phyloP scores from a whole-genome alignment of 1,140 invertebrate genomes.

The Leptestheria dahalacensis region DNA sequence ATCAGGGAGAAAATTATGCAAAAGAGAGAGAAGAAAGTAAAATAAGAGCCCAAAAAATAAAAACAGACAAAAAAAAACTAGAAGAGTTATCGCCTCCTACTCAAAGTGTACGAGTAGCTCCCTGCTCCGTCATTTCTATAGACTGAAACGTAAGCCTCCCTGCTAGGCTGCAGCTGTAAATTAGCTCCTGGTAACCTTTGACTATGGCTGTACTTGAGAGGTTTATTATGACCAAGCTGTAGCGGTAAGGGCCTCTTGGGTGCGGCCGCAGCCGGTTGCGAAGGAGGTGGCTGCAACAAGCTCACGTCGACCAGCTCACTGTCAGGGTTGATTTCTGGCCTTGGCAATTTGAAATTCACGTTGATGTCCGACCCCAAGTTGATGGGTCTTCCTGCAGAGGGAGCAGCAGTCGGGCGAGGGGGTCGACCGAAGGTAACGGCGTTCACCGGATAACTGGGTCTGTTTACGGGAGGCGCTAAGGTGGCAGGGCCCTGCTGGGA shows the following conservation, averaged over 20 bases:
- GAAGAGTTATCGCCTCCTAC: background rate
- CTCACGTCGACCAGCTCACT: slow-evolving; percentile 41
- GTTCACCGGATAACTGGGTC: too few species aligned
- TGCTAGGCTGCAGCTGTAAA: background rate
- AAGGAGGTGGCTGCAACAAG: background rate
- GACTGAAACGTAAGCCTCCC: background rate
- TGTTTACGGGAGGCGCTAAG: too few species aligned
- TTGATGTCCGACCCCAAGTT: slow-evolving; percentile 31
- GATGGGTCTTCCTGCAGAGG: background rate
- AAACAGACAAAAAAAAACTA: too few species aligned
- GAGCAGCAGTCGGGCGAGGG: too few species aligned
- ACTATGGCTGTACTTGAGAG: background rate
- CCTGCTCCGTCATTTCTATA: background rate
- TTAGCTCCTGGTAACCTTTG: background rate
- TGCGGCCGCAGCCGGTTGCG: background rate
- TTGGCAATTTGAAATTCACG: slow-evolving; percentile 40
- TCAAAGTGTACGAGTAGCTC: background rate
- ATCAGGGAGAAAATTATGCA: too few species aligned
- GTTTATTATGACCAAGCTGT: too few species aligned
- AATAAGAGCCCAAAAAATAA: too few species aligned
- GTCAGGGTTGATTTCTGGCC: slow-evolving; percentile 44
- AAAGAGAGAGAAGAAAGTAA: too few species aligned
- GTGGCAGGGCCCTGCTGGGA: background rate
- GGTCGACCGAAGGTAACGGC: too few species aligned
- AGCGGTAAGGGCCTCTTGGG: too few species aligned